Evolutionary conservation across 2,888 invertebrate species (phyloP), one percentile per base, ranked within the genome.

Genomic region (Platynereis dumerilii): DNA sequence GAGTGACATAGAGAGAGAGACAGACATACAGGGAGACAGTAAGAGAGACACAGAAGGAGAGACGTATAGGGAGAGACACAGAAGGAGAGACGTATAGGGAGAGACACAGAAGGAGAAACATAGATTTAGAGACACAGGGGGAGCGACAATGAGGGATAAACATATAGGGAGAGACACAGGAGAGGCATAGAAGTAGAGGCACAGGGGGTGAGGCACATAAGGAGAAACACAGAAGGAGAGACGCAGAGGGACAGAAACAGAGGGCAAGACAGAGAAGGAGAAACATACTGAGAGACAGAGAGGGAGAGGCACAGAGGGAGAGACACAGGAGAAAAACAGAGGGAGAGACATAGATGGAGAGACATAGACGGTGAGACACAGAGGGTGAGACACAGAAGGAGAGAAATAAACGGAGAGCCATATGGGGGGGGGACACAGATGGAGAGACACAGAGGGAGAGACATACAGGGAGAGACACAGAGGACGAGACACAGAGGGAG

Each of bases 291-390:
- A 27, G 56, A 27, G 56, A 56, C 26, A 56, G 22, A 56, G 56
- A 56, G 27, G n/a, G n/a, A n/a, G n/a, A n/a, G n/a, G n/a, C n/a
- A n/a, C n/a, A n/a, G n/a, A n/a, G n/a, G n/a, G n/a, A 24, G 56
- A 56, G 27, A 56, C 12, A 56, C 26, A n/a, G n/a, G 44, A 42
- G 44, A 42, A 42, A 42, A n/a, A 42, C 26, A 27, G 27, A 27
- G 56, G 20, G 56, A 56, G 12, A 56, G n/a, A 56, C 26, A 27
- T 12, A 15, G 27, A 56, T 24, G 12, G 56, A 56, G 56, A 56
- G 22, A 29, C 12, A 26, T 20, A 42, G 59, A 59, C 26, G 24
- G 26, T 45, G 3, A 39, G 55, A 24, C 10, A 55, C 12, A 42
- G 44, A 42, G 44, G n/a, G 44, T 42, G 44, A 42, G 44, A n/a